phyloP scores from a whole-genome alignment of 2,113 vertebrate genomes.

The Ranitomeya imitator region DNA sequence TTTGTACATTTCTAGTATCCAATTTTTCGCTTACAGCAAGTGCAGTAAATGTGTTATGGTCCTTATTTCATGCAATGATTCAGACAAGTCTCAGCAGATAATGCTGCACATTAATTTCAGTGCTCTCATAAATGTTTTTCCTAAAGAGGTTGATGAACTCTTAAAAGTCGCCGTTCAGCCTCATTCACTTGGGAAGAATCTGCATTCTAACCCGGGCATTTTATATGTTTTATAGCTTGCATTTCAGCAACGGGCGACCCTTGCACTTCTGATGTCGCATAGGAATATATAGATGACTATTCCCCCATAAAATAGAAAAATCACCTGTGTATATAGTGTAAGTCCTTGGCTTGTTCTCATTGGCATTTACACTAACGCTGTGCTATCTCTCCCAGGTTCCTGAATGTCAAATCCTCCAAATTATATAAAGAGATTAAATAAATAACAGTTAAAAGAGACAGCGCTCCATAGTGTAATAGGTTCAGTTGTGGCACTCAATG shows the following conservation, averaged over 20 bases:
- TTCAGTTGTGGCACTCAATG: too few species aligned
- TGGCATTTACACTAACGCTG: not conserved
- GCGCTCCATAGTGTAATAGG: too few species aligned
- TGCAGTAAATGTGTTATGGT: conserved; percentile 12
- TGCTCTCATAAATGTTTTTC: not conserved
- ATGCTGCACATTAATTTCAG: not conserved
- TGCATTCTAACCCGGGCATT: not conserved
- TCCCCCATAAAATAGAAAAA: not conserved
- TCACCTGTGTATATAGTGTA: not conserved
- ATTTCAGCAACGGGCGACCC: not conserved
- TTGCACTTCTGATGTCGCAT: not conserved
- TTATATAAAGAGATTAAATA: too few species aligned
- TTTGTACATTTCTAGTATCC: not conserved
- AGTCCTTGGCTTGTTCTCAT: not conserved
- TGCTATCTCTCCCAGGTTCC: too few species aligned
- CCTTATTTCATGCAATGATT: not conserved
- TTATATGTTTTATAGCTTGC: not conserved
- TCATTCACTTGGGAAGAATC: not conserved
- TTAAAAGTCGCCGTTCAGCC: not conserved
- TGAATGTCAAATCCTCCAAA: too few species aligned
- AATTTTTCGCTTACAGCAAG: not conserved
- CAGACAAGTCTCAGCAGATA: not conserved
- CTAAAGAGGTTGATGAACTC: conserved; percentile 12
- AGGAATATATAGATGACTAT: not conserved
- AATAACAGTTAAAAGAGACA: too few species aligned